Conservation (phyloP, 1,140 invertebrate species). For the Catajapyx aquilonaris region DNA sequence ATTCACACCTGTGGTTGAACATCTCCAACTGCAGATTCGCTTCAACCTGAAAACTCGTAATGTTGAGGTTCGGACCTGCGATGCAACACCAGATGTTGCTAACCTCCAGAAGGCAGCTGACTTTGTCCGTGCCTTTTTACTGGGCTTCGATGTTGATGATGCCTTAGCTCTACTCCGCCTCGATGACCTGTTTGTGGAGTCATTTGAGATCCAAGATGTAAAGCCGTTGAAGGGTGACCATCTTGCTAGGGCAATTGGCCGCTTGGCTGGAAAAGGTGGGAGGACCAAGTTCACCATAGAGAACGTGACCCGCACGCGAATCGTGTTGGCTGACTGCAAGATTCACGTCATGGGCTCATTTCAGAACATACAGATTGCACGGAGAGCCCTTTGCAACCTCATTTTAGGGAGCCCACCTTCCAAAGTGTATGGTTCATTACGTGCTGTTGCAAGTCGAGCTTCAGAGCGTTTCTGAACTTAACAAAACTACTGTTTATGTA, state of each 20-base stretch:
- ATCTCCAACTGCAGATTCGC: conserved; percentile 79
- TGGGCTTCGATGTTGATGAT: conserved; percentile 96
- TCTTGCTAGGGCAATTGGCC: conserved; percentile 80
- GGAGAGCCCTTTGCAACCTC: conserved; percentile 89
- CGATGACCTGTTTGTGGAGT: conserved; percentile 93
- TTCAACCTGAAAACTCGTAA: conserved; percentile 84
- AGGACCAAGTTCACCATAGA: conserved; percentile 97
- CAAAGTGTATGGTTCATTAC: conserved; percentile 85
- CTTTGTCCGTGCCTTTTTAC: conserved; percentile 91
- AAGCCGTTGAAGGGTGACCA: conserved; percentile 93
- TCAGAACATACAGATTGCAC: conserved; percentile 88
- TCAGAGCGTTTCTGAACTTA: conserved; percentile 57
- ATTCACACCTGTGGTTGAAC: conserved; percentile 86
- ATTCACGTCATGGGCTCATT: conserved; percentile 95
- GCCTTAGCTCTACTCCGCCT: conserved; percentile 81
- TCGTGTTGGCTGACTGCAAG: conserved; percentile 89
- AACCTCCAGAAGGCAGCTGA: conserved; percentile 94
- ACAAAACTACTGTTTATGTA: too few relatives aligned
- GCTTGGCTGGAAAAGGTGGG: conserved; percentile 92
- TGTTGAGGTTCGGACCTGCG: conserved; percentile 59
- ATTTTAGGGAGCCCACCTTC: conserved; percentile 90
- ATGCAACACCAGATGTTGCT: conserved; percentile 64
- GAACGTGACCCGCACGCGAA: conserved; percentile 96
- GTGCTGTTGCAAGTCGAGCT: conserved; percentile 57
- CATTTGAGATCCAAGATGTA: conserved; percentile 93